Evolutionary conservation across 2,113 vertebrate species (phyloP).

Genomic region (Gasterosteus aculeatus): DNA sequence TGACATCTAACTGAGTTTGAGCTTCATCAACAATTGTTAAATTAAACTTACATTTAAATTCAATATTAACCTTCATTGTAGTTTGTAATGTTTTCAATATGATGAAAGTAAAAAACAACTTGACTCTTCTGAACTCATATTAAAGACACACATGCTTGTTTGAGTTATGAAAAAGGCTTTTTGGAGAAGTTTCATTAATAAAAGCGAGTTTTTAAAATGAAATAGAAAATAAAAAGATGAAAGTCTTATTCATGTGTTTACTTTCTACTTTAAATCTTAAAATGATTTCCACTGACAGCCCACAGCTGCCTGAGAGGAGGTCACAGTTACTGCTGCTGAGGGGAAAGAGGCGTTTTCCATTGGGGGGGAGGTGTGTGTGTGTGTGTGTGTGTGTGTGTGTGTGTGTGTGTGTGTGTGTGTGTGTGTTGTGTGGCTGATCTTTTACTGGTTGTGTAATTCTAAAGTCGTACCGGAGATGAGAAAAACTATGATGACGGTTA

Average conservation of each 20-base stretch:
- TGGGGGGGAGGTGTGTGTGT: background rate
- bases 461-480: too few species aligned
- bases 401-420: too few species aligned
- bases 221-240: background rate
- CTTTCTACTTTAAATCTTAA: background rate
- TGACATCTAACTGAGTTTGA: too few species aligned
- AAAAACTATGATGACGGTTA: slow-evolving; percentile 58
- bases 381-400: background rate
- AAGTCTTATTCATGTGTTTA: background rate
- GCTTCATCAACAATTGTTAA: too few species aligned
- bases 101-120: background rate
- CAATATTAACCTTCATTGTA: background rate
- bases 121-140: background rate
- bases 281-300: slow-evolving; percentile 23
- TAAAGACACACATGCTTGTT: background rate
- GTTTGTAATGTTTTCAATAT: background rate
- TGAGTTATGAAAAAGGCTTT: too few species aligned
- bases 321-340: slow-evolving; percentile 36
- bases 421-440: slow-evolving; percentile 31
- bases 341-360: slow-evolving; percentile 54
- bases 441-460: slow-evolving; percentile 62
- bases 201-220: background rate
- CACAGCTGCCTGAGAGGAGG: slow-evolving; percentile 8
- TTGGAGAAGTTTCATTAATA: too few species aligned
- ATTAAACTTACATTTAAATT: background rate